Evolutionary conservation across 2,113 vertebrate genomes (phyloP).

Genomic region (Macaca fascicularis): T2T-MFA8v1.1 NC_088377.1:136251501-136252000

Average conservation of each 20-base stretch:
- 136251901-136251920: conserved; percentile 84
- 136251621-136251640: conserved; percentile 32
- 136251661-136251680: conserved; percentile 4
- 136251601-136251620: conserved; percentile 5
- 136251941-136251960: conserved; percentile 82
- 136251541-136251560: neutral
- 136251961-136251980: conserved; percentile 77
- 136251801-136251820: conserved; percentile 78
- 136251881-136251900: conserved; percentile 83
- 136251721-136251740: conserved; percentile 58
- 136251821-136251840: conserved; percentile 76
- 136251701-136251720: conserved; percentile 50
- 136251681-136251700: conserved; percentile 47
- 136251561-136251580: neutral
- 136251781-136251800: conserved; percentile 78
- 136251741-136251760: conserved; percentile 59
- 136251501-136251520: neutral
- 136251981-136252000: conserved; percentile 75
- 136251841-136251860: conserved; percentile 75
- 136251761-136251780: conserved; percentile 72
- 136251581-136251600: neutral
- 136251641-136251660: conserved; percentile 34
- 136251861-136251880: conserved; percentile 83
- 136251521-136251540: neutral
- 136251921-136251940: conserved; percentile 82